These are phyloP conservation scores for Amphilophus citrinellus DNA, from an alignment of 2,113 vertebrate species.

Conservation along the genomic window DNA sequence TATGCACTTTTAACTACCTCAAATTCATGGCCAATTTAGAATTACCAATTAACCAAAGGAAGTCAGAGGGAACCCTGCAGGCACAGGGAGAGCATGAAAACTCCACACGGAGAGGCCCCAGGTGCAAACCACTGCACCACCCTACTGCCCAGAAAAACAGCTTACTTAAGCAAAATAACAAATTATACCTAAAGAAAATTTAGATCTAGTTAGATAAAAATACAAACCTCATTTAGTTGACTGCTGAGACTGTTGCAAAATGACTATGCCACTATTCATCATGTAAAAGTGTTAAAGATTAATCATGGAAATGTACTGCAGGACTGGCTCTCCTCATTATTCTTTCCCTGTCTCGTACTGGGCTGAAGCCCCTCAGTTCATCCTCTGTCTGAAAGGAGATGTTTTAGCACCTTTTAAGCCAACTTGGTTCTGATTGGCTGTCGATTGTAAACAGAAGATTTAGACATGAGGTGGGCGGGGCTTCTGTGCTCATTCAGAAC, in stretches of 20 bases:
- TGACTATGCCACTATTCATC: not conserved
- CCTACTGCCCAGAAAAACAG: not conserved
- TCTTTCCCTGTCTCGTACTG: not conserved
- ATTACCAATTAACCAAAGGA: not conserved
- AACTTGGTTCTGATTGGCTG: not conserved
- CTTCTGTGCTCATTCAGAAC: not conserved
- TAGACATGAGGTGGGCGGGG: not conserved
- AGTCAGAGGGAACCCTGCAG: no score
- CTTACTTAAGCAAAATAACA: not conserved
- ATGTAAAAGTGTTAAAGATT: not conserved
- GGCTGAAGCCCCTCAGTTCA: not conserved
- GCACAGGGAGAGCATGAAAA: not conserved
- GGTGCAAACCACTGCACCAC: not conserved
- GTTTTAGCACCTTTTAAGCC: not conserved
- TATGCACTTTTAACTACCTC: not conserved
- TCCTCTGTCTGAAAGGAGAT: not conserved
- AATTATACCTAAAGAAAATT: no score
- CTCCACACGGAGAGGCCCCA: not conserved
- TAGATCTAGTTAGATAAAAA: not conserved
- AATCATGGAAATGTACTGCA: not conserved
- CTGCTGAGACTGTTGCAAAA: not conserved
- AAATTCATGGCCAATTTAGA: not conserved
- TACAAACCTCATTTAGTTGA: not conserved
- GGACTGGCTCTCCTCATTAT: not conserved
- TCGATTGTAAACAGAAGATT: not conserved